Evolutionary conservation across 2,113 vertebrate genomes (phyloP).

Genomic region (Chrysemys picta): DNA sequence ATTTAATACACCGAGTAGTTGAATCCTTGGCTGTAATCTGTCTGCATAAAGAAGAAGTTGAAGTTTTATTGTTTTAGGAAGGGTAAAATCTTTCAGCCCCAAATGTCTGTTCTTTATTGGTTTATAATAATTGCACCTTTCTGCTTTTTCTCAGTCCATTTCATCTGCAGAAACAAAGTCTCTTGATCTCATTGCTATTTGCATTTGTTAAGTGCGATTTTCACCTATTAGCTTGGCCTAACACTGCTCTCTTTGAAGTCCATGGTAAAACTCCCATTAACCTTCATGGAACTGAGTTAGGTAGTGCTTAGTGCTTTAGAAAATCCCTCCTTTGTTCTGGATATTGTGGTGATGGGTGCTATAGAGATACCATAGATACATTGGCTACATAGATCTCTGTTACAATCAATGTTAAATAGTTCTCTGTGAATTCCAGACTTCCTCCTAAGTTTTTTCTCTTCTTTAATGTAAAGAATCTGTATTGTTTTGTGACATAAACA

Average conservation of each 20-base stretch:
- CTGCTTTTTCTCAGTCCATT: neutral
- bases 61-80: neutral
- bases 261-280: neutral
- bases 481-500: neutral
- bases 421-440: no score
- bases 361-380: neutral
- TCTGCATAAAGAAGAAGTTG: neutral
- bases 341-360: neutral
- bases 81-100: neutral
- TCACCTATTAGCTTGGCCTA: neutral
- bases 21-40: neutral
- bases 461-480: neutral
- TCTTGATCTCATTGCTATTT: neutral
- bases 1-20: neutral
- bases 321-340: neutral
- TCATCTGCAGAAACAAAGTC: neutral
- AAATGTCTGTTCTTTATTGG: neutral
- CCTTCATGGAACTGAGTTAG: neutral
- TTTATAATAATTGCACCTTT: fast-evolving
- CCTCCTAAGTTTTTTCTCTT: neutral
- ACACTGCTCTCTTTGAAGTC: neutral
- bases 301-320: neutral
- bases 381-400: neutral
- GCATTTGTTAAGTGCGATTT: neutral
- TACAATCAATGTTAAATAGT: neutral